These are phyloP conservation scores for Premnoplex brunnescens DNA, from an alignment of 2,797 vertebrate genomes.

Conservation along the genomic window DNA sequence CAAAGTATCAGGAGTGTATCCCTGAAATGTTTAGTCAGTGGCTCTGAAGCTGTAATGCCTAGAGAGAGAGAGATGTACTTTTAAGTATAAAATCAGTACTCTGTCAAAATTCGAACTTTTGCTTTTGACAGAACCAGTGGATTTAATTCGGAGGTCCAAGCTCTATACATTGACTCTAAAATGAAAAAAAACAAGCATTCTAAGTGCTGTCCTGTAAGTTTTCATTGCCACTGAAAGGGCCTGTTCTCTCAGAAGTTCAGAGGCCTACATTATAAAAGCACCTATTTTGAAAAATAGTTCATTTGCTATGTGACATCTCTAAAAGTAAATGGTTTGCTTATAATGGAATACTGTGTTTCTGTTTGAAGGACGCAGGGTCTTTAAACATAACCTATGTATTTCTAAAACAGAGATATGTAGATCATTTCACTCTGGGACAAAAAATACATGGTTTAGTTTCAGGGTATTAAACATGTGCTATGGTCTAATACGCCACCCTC, in stretches of 20 bases:
- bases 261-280: neutral
- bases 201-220: neutral
- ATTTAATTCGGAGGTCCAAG: neutral
- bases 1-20: neutral
- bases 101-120: neutral
- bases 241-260: neutral
- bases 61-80: neutral
- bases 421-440: neutral
- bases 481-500: neutral
- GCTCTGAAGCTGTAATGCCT: neutral
- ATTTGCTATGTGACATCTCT: neutral
- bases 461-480: neutral
- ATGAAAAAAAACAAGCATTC: neutral
- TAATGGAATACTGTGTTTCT: neutral
- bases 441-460: neutral
- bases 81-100: neutral
- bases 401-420: neutral
- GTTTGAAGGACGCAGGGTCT: neutral
- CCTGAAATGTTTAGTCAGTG: neutral
- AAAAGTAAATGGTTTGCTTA: neutral
- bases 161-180: neutral
- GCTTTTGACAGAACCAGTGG: neutral
- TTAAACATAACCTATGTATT: neutral
- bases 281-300: neutral
- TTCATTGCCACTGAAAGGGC: neutral